Evolutionary conservation across 1,140 invertebrate species (phyloP).

Genomic region (Euwallacea similis): DNA sequence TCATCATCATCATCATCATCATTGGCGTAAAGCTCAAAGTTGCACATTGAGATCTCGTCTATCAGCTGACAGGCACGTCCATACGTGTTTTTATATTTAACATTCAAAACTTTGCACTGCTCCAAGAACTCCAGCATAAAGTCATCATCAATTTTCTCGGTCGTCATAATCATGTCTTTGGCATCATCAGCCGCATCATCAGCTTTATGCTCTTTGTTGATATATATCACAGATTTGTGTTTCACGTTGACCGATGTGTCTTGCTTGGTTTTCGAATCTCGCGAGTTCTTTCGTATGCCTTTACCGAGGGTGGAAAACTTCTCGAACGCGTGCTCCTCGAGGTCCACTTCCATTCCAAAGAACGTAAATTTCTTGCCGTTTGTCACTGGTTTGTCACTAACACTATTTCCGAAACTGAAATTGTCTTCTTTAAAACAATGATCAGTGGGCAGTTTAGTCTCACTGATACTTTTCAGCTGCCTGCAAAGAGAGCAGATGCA

Average conservation of each 20-base stretch:
- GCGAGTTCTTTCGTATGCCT: neutral
- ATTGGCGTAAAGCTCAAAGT: slow-evolving; percentile 46
- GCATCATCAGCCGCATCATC: neutral
- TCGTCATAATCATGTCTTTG: slow-evolving; percentile 34
- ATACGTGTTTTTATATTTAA: slow-evolving; percentile 67
- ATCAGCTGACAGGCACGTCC: slow-evolving; percentile 62
- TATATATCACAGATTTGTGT: slow-evolving; percentile 51
- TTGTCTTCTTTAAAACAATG: neutral
- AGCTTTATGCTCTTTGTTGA: slow-evolving; percentile 43
- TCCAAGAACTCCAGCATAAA: slow-evolving; percentile 48
- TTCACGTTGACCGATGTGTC: slow-evolving; percentile 35
- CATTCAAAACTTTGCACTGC: slow-evolving; percentile 63
- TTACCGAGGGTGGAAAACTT: slow-evolving; percentile 28
- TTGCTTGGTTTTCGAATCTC: slow-evolving; percentile 18
- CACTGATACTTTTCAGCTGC: slow-evolving; percentile 53
- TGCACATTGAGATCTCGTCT: slow-evolving; percentile 56
- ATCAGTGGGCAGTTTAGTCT: slow-evolving; percentile 40
- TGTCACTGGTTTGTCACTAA: too few species aligned
- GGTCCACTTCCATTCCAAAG: slow-evolving; percentile 46
- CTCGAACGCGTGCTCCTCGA: slow-evolving; percentile 23
- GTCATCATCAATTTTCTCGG: slow-evolving; percentile 46
- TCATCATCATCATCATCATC: slow-evolving; percentile 42
- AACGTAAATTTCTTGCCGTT: slow-evolving; percentile 45
- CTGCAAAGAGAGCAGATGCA: slow-evolving; percentile 57
- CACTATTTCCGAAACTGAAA: slow-evolving; percentile 21